These are phyloP conservation scores for Pomacea canaliculata DNA, from an alignment of 2,888 invertebrate species.

Conservation along the genomic window DNA sequence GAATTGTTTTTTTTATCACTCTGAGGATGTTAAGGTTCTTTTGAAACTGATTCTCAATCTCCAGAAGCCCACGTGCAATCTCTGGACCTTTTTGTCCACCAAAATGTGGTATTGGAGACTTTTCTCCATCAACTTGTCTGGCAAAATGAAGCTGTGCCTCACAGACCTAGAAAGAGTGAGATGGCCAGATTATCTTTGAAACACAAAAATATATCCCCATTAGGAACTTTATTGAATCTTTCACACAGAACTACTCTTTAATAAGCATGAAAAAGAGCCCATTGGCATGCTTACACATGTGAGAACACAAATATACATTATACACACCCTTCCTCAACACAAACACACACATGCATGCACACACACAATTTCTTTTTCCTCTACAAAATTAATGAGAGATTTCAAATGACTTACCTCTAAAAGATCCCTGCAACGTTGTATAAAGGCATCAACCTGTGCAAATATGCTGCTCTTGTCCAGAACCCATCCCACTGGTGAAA, in stretches of 20 bases:
- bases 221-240: too few relatives aligned
- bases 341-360: too few relatives aligned
- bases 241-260: too few relatives aligned
- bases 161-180: constrained; percentile 76
- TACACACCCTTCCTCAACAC: too few relatives aligned
- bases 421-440: constrained; percentile 86
- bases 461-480: constrained; percentile 85
- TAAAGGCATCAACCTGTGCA: constrained; percentile 87
- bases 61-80: constrained; percentile 67
- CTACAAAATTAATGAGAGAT: too few relatives aligned
- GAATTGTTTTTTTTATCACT: constrained; percentile 74
- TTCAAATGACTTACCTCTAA: constrained; percentile 70
- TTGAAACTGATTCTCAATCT: constrained; percentile 82
- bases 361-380: too few relatives aligned
- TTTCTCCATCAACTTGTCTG: constrained; percentile 78
- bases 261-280: too few relatives aligned
- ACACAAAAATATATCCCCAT: too few relatives aligned
- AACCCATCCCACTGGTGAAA: constrained; percentile 76
- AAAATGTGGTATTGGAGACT: constrained; percentile 81
- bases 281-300: too few relatives aligned
- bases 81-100: constrained; percentile 76
- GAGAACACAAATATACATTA: too few relatives aligned
- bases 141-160: constrained; percentile 91
- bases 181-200: too few relatives aligned
- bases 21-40: constrained; percentile 77